Evolutionary conservation across 2,888 invertebrate genomes (phyloP).

Genomic region (Cacoxenus indagator): DNA sequence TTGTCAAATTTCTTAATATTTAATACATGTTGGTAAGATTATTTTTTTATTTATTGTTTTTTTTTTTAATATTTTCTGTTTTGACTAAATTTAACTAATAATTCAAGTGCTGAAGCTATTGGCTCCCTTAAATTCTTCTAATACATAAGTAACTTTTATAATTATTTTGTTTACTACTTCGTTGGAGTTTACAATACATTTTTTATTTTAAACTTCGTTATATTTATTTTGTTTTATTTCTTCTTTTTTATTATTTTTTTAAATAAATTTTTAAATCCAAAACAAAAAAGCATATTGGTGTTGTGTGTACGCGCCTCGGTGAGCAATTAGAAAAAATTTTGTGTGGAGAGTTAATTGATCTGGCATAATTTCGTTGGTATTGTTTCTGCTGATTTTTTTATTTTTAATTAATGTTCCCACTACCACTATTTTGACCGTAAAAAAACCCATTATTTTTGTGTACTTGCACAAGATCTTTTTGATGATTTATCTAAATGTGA

Average conservation of each 20-base stretch:
- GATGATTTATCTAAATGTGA: neutral
- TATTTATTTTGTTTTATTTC: conserved; percentile 24
- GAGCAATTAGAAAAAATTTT: neutral
- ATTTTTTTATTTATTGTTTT: conserved; percentile 26
- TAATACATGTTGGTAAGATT: conserved; percentile 34
- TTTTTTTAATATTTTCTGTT: conserved; percentile 35
- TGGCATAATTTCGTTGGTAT: neutral
- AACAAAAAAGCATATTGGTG: neutral
- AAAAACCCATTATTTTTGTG: neutral
- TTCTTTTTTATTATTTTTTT: conserved; percentile 36
- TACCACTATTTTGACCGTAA: neutral
- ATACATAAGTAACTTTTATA: too few species aligned
- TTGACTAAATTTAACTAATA: too few species aligned
- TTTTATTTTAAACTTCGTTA: too few species aligned
- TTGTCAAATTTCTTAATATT: conserved; percentile 28
- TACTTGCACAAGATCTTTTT: neutral
- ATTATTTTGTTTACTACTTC: too few species aligned
- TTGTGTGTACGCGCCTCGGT: neutral
- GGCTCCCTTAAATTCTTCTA: too few species aligned
- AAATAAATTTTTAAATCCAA: conserved; percentile 16
- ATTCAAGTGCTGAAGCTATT: too few species aligned
- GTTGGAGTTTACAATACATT: too few species aligned
- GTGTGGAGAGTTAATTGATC: neutral
- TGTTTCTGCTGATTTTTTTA: neutral
- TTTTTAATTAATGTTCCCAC: neutral